Percentiles rank a stretch among this genome's conserved stretches.
phyloP scores from a whole-genome alignment of 2,797 vertebrate genomes.

The Helostoma temminkii region DNA sequence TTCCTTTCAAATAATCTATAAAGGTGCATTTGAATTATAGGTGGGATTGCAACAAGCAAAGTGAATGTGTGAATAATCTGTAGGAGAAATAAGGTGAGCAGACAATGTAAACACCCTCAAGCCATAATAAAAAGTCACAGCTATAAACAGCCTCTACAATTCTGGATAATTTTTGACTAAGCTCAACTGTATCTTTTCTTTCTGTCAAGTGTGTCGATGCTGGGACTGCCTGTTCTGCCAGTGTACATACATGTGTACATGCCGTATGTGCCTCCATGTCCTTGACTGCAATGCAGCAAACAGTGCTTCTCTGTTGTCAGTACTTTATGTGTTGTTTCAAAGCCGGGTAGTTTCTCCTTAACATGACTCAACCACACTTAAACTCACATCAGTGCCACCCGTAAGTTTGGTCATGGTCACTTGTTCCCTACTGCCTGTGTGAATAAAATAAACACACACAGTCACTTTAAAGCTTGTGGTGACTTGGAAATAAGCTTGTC shows the following conservation, averaged over 20 bases:
- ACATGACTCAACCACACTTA: constrained; percentile 51
- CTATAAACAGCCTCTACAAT: neutral
- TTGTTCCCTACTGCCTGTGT: constrained; percentile 36
- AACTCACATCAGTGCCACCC: constrained; percentile 35
- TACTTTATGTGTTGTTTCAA: constrained; percentile 62
- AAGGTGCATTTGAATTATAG: too few relatives aligned
- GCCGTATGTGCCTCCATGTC: constrained; percentile 6
- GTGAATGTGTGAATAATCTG: constrained; percentile 29
- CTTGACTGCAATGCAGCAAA: constrained; percentile 21
- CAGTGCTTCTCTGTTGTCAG: constrained; percentile 50
- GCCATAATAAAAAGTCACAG: constrained; percentile 30
- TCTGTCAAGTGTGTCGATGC: constrained; percentile 16
- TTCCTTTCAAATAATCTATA: too few relatives aligned
- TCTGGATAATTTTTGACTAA: constrained; percentile 32
- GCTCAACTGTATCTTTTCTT: constrained; percentile 39
- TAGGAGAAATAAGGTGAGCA: constrained; percentile 27
- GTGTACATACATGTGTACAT: constrained; percentile 18
- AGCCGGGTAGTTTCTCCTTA: constrained; percentile 39
- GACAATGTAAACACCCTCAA: constrained; percentile 34
- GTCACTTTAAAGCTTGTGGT: constrained; percentile 39
- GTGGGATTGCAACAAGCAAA: too few relatives aligned
- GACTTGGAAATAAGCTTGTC: constrained; percentile 53
- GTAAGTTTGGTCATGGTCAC: constrained; percentile 31
- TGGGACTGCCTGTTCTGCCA: constrained; percentile 28
- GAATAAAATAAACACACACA: constrained; percentile 63